phyloP scores from a whole-genome alignment of 2,797 vertebrate genomes.

The Hydrophis major region DNA sequence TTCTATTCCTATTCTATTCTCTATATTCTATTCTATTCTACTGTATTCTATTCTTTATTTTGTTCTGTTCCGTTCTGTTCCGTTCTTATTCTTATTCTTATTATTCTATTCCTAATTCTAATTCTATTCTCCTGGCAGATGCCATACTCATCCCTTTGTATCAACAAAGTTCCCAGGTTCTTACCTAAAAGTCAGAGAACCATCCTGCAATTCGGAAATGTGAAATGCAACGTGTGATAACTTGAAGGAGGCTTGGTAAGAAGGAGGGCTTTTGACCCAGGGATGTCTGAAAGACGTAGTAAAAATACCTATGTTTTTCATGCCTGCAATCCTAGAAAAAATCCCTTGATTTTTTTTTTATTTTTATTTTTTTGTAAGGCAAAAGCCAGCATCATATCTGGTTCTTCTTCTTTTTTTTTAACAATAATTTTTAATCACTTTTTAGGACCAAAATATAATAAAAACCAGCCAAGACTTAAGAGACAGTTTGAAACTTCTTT shows the following conservation, averaged over 20 bases:
- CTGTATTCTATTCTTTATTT: no score
- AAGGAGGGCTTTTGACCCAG: slow-evolving; percentile 30
- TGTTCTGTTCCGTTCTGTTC: no score
- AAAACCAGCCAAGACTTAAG: background rate
- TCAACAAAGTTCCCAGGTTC: slow-evolving; percentile 60
- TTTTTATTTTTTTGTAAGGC: slow-evolving; percentile 65
- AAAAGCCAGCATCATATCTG: slow-evolving; percentile 89
- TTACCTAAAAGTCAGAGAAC: slow-evolving; percentile 68
- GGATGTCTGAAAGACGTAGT: slow-evolving; percentile 36
- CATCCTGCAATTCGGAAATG: slow-evolving; percentile 70
- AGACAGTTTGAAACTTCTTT: background rate
- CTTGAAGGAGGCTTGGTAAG: slow-evolving; percentile 60
- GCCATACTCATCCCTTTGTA: slow-evolving; percentile 74
- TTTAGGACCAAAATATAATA: background rate
- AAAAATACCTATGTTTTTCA: slow-evolving; percentile 59
- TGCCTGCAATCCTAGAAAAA: slow-evolving; percentile 67
- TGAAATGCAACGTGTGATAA: slow-evolving; percentile 50
- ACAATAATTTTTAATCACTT: background rate
- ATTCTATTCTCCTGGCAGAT: slow-evolving; percentile 59
- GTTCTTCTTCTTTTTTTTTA: slow-evolving; percentile 13
- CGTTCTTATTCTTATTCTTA: no score
- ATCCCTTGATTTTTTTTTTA: background rate
- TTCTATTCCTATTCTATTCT: no score
- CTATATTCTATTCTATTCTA: no score
- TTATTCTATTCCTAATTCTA: no score